Conservation (phyloP, 2,113 vertebrate genomes). For the Coryphaenoides rupestris region DNA sequence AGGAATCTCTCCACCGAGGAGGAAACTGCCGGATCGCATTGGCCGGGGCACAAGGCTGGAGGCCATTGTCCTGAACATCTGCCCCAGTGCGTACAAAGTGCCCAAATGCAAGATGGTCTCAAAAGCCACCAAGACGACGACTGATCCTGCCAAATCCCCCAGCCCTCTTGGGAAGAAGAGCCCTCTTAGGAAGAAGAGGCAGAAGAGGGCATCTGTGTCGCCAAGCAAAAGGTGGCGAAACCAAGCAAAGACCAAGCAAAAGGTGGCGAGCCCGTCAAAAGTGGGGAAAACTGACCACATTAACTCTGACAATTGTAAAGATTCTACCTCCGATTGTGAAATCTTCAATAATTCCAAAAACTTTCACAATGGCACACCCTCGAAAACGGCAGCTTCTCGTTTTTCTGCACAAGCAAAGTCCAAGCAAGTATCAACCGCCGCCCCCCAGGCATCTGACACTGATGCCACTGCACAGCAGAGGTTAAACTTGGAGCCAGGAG, state of each 20-base stretch:
- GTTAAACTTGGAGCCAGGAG: neutral
- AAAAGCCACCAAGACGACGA: slow-evolving; percentile 24
- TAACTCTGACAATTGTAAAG: slow-evolving; percentile 44
- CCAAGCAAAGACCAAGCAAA: slow-evolving; percentile 35
- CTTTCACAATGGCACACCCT: slow-evolving; percentile 24
- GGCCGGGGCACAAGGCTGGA: slow-evolving; percentile 67
- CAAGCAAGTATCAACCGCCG: neutral
- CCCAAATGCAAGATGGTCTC: slow-evolving; percentile 43
- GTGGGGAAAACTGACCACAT: slow-evolving; percentile 21
- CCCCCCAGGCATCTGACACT: neutral
- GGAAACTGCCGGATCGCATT: slow-evolving; percentile 61
- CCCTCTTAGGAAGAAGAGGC: neutral
- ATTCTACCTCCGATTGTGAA: slow-evolving; percentile 66
- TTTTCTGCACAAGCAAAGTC: neutral
- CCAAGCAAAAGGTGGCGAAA: slow-evolving; percentile 37
- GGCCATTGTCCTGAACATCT: slow-evolving; percentile 73
- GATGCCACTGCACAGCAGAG: neutral
- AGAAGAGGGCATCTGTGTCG: slow-evolving; percentile 8
- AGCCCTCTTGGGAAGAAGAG: slow-evolving; percentile 21
- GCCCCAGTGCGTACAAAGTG: slow-evolving; percentile 59
- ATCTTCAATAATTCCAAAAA: slow-evolving; percentile 33
- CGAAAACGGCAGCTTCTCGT: slow-evolving; percentile 21
- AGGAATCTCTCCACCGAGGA: slow-evolving; percentile 42
- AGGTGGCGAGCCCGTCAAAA: slow-evolving; percentile 31
- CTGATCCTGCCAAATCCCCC: slow-evolving; percentile 10